Evolutionary conservation across 2,888 invertebrate species (phyloP), one percentile per base, ranked within the genome.

Genomic region (Leptopilina syphax): DNA sequence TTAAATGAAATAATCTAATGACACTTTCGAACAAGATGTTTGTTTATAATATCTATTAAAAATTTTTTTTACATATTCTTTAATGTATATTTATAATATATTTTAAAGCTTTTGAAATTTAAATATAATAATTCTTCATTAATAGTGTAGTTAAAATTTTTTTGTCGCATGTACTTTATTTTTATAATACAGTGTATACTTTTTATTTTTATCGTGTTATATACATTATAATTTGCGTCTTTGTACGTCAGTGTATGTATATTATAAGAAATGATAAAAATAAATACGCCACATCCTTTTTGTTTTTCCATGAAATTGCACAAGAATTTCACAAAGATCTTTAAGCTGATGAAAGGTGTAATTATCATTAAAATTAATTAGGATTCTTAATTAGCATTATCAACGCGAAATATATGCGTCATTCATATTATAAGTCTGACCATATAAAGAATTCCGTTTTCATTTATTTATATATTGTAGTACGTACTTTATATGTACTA

Each of bases 331-430:
- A 63, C 63, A 63, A 63, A 63, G 63, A 18, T 18, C n/a, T 60
- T 60, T 60, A n/a, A 18, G 18, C 24, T 63, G 63, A 63, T 63
- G 63, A 24, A 50, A 18, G 63, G 63, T 63, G 63, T 63, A 63
- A 63, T 63, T 63, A 63, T 63, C 63, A 63, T 63, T 63, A 63
- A 63, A 63, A 63, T 63, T 63, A 63, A 63, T 63, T 63, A 63
- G 63, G 63, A 63, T 63, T 63, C 24, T 63, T 63, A 63, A 63
- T 63, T 63, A 63, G 24, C 18, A 63, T 63, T 63, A 63, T 63
- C 63, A 63, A 24, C 63, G 63, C 50, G 12, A 50, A 12, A 63
- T 24, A 63, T 63, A 63, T 63, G 24, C 18, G 10, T 63, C 63
- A 63, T 63, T 63, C 63, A 24, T 63, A 24, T 63, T 27, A 63